These are phyloP conservation scores for Chymomyza amoena DNA, from an alignment of 2,888 invertebrate species.

Conservation along the genomic window DNA sequence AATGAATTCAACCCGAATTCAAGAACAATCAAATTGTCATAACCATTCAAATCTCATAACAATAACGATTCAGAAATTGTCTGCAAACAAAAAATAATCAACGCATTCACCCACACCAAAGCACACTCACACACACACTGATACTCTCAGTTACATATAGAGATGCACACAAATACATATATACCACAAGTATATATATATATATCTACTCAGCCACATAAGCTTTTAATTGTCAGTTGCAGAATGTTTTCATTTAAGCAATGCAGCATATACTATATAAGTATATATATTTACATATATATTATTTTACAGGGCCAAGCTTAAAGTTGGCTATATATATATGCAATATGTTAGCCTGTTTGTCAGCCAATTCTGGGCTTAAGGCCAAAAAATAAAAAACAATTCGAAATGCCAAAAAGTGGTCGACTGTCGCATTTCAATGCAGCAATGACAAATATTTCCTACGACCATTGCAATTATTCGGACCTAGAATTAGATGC, in stretches of 20 bases:
- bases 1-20: not conserved
- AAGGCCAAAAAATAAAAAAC: constrained; percentile 39
- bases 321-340: not conserved
- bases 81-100: constrained; percentile 32
- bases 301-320: not conserved
- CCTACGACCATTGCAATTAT: constrained; percentile 59
- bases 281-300: no score
- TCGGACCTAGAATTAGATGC: constrained; percentile 27
- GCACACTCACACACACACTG: constrained; percentile 21
- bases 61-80: not conserved
- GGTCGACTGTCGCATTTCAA: constrained; percentile 57
- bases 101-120: not conserved
- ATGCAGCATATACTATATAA: constrained; percentile 6
- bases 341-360: not conserved
- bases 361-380: constrained; percentile 18
- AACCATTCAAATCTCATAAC: not conserved
- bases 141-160: not conserved
- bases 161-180: constrained; percentile 4
- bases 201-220: not conserved
- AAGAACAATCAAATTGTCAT: constrained; percentile 2
- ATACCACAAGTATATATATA: no score
- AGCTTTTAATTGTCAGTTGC: constrained; percentile 1
- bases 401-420: constrained; percentile 47
- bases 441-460: constrained; percentile 49
- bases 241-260: constrained; percentile 7